phyloP scores from a whole-genome alignment of 2,113 vertebrate species.

The Neodontobutis hainanensis region DNA sequence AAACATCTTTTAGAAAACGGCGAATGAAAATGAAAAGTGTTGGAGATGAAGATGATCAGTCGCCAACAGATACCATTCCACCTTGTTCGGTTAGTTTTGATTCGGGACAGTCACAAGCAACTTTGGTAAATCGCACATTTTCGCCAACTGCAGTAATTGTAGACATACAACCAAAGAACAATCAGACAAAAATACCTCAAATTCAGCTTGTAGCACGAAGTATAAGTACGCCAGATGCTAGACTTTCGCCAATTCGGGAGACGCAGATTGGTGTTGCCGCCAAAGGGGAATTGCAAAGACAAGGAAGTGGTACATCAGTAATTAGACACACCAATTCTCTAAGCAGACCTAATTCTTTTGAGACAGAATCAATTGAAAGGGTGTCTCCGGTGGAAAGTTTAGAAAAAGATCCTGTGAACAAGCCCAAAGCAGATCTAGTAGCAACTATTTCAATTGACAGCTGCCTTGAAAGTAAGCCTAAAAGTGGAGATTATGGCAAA shows the following conservation, averaged over 20 bases:
- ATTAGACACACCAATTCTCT: constrained; percentile 98
- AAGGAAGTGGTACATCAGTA: constrained; percentile 93
- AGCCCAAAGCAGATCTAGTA: constrained; percentile 70
- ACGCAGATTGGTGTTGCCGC: constrained; percentile 72
- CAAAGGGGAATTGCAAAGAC: constrained; percentile 86
- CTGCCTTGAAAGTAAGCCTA: constrained; percentile 68
- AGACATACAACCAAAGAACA: constrained; percentile 74
- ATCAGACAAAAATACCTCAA: constrained; percentile 78
- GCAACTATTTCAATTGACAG: constrained; percentile 54
- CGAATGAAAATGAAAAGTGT: constrained; percentile 98
- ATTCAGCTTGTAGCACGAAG: constrained; percentile 82
- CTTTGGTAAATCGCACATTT: constrained; percentile 61
- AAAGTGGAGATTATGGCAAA: constrained; percentile 59
- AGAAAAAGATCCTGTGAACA: constrained; percentile 79
- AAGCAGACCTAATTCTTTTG: constrained; percentile 90
- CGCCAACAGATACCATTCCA: constrained; percentile 82
- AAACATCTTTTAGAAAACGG: constrained; percentile 91
- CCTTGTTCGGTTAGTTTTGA: constrained; percentile 80
- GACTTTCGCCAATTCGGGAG: constrained; percentile 79
- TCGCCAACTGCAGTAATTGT: constrained; percentile 68
- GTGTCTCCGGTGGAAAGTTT: constrained; percentile 80
- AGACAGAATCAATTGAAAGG: constrained; percentile 88
- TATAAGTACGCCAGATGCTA: constrained; percentile 76
- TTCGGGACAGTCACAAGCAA: constrained; percentile 68
- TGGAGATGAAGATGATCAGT: constrained; percentile 94